Base-by-base conservation (phyloP, 2,113 vertebrate species). In the Motacilla alba region DNA sequence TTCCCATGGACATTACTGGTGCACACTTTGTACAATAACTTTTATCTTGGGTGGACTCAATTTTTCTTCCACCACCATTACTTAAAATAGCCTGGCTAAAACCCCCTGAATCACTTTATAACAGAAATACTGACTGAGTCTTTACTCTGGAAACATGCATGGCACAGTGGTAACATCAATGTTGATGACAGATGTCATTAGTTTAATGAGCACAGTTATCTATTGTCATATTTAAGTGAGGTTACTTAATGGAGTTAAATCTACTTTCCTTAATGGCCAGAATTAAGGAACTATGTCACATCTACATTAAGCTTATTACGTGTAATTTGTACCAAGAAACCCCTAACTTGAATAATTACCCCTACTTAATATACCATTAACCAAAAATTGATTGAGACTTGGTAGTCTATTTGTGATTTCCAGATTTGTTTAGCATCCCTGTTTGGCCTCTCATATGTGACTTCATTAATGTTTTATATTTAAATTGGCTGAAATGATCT, bases 261-360 rank as follows among this genome's bases (percentile, higher is more conserved):
- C 81, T 93, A 81, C 58, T 96, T 94, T 86, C 74, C 86, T 96
- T 97, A 97, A 97, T 96, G 46, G 76, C 37, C 81, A 68, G 41
- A 97, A 97, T 97, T 97, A 97, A 97, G 77, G 90, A 96, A 93
- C 87, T 95, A 94, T 97, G 97, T 97, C 68, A 74, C 80, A 94
- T 83, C 81, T 89, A 83, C 58, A 90, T 95, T 96, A 96, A 91
- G 67, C 90, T 88, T 77, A 89, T 96, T 97, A 94, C 72, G 52
- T 96, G 83, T 91, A 95, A 95, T 97, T 95, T 95, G 84, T 93
- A 95, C 93, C 95, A 92, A 95, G 87, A 79, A 85, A 64, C 46
- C 62, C 69, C 30, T 96, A 95, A 63, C 68, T 93, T 94, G 87
- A 93, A 69, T 90, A 96, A 96, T 96, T 95, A 86, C 41, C 58